Conservation (phyloP, 2,113 vertebrate species). For the Phalacrocorax brasilianus region DNA sequence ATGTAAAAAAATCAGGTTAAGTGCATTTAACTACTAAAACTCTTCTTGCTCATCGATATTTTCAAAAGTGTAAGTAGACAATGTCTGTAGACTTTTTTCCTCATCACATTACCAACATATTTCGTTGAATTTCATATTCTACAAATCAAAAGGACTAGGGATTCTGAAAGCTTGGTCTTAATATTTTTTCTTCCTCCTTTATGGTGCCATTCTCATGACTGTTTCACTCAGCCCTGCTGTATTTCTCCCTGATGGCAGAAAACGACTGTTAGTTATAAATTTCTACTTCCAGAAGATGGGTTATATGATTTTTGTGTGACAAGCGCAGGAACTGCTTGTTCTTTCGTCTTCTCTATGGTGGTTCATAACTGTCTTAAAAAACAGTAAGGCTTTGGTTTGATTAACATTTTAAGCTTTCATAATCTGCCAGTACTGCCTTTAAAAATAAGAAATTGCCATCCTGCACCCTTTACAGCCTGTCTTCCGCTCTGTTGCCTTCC, state of each 20-base stretch:
- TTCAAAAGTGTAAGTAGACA: neutral
- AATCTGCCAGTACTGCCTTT: neutral
- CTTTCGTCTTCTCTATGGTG: neutral
- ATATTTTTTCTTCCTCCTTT: neutral
- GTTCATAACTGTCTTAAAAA: neutral
- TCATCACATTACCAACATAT: neutral
- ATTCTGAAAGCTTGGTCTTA: neutral
- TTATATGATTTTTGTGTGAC: neutral
- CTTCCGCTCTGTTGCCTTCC: neutral
- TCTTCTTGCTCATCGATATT: neutral
- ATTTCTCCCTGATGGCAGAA: neutral
- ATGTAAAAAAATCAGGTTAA: neutral
- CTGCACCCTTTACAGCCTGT: neutral
- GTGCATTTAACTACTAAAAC: neutral
- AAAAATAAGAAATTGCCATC: neutral
- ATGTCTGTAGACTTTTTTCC: neutral
- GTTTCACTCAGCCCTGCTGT: neutral
- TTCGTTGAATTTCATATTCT: neutral
- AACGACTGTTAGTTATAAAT: conserved; percentile 29
- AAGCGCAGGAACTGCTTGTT: neutral
- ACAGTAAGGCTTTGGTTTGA: neutral
- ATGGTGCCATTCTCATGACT: neutral
- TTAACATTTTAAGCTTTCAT: conserved; percentile 12
- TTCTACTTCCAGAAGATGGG: neutral
- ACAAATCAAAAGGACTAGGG: neutral